Evolutionary conservation across 2,113 vertebrate genomes (phyloP).

Genomic region (Cyphomyrus discorhynchus): DNA sequence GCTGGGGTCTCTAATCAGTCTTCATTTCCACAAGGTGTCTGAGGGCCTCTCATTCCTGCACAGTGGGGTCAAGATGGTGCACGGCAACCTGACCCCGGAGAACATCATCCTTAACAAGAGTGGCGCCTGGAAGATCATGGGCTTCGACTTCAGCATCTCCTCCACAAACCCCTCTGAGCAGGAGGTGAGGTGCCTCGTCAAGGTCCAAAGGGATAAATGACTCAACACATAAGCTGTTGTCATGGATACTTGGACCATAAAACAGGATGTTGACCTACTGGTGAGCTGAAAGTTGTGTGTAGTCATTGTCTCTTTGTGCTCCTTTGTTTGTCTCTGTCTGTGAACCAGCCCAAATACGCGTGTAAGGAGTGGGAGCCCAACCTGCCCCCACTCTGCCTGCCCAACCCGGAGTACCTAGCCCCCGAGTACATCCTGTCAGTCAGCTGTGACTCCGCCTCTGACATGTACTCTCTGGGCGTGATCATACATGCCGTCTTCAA

Average conservation of each 20-base stretch:
- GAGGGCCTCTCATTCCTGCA: conserved; percentile 96
- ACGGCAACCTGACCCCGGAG: conserved; percentile 86
- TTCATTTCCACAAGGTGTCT: conserved; percentile 66
- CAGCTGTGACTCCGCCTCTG: conserved; percentile 92
- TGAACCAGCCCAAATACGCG: conserved; percentile 72
- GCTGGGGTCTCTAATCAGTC: background rate
- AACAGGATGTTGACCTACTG: background rate
- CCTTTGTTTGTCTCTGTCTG: conserved; percentile 18
- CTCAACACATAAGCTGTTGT: background rate
- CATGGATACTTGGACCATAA: background rate
- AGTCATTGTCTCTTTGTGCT: conserved; percentile 10
- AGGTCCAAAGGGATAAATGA: background rate
- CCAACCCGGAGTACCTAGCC: conserved; percentile 93
- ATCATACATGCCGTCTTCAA: conserved; percentile 91
- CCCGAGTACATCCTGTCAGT: conserved; percentile 97
- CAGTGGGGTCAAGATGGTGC: conserved; percentile 96
- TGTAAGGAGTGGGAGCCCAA: conserved; percentile 99
- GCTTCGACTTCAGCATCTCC: conserved; percentile 93
- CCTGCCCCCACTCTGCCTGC: conserved; percentile 87
- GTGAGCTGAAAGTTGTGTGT: background rate
- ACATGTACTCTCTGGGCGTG: conserved; percentile 96
- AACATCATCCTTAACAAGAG: conserved; percentile 98
- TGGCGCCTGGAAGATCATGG: conserved; percentile 98
- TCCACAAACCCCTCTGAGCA: conserved; percentile 84
- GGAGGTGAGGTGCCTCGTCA: conserved; percentile 65